These are phyloP conservation scores for Trichacis sp. DNA, from an alignment of 2,888 invertebrate genomes.

Conservation along the genomic window DNA sequence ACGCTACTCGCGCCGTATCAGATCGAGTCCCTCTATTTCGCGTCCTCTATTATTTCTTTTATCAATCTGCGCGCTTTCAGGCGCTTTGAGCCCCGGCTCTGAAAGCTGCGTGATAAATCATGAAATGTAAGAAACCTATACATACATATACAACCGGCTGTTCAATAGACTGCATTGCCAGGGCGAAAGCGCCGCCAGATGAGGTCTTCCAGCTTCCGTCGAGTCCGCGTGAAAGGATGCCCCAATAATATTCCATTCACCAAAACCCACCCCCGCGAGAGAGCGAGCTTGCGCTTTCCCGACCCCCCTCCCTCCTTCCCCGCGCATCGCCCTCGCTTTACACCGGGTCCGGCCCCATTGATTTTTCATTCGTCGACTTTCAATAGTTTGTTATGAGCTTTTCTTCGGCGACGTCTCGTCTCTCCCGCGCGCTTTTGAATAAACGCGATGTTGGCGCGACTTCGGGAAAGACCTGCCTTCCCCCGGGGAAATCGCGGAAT, in stretches of 20 bases:
- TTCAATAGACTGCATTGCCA: conserved; percentile 67
- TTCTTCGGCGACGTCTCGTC: conserved; percentile 61
- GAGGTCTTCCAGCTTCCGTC: conserved; percentile 69
- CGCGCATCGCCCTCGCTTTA: conserved; percentile 32
- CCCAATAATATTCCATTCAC: conserved; percentile 70
- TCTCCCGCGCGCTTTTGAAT: conserved; percentile 17
- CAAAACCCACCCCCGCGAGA: conserved; percentile 50
- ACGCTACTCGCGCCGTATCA: conserved; percentile 52
- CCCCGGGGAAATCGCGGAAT: no score
- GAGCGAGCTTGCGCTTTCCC: conserved; percentile 21
- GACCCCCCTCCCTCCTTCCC: conserved; percentile 14
- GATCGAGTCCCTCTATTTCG: conserved; percentile 65
- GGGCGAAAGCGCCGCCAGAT: conserved; percentile 65
- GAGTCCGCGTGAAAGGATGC: conserved; percentile 70
- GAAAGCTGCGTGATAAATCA: conserved; percentile 69
- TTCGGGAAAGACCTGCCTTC: not conserved
- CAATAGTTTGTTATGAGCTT: conserved; percentile 69
- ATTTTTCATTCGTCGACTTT: conserved; percentile 68
- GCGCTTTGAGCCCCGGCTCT: conserved; percentile 63
- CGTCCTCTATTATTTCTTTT: conserved; percentile 68
- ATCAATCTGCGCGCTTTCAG: conserved; percentile 68
- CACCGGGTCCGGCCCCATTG: conserved; percentile 59
- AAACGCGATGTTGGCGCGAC: not conserved
- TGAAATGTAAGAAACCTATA: conserved; percentile 66
- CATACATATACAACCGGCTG: conserved; percentile 55